Base-by-base conservation (phyloP, 2,113 vertebrate species). In the Phalacrocorax aristotelis region DNA sequence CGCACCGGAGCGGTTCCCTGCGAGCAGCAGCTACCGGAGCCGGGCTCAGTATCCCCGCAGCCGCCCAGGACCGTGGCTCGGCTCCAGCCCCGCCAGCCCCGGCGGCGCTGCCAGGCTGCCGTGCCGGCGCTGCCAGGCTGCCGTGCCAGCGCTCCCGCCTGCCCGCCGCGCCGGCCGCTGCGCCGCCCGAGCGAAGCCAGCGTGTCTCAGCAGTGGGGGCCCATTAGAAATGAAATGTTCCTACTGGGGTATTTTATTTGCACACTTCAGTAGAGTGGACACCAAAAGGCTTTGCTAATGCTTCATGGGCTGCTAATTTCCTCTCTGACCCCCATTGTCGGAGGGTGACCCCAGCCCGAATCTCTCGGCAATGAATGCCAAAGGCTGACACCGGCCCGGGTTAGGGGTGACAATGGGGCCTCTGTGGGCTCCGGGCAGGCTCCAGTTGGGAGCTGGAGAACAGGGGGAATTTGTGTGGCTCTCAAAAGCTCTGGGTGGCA, bases 261-360 rank as follows among this genome's bases (percentile, higher is more conserved):
- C 98, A 98, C 98, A 97, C 98, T 98, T 95, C 95, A 97, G 97
- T 80, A 95, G 98, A 96, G 97, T 97, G 98, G 98, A 98, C 97
- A 98, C 97, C 97, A 97, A 98, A 98, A 98, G 97, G 97, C 98
- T 97, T 98, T 98, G 98, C 98, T 98, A 98, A 98, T 95, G 95
- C 98, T 99, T 99, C 98, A 99, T 98, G 99, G 99, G 98, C 99
- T 98, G 98, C 99, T 99, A 99, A 99, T 99, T 99, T 99, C 96
- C 98, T 96, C 98, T 23, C 51, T 97, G 98, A 97, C 98, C 98
- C 83, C 72, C 97, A 97, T 98, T 98, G 98, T 98, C 96, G 32
- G 51, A 16, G 86, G 71, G 89, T 98, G 98, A 98, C 99, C 98
- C 98, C 97, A 76, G 98, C 97, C 95, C 96, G 62, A 97, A 98